phyloP scores from a whole-genome alignment of 2,888 invertebrate species.

The Hoplodrina blanda region DNA sequence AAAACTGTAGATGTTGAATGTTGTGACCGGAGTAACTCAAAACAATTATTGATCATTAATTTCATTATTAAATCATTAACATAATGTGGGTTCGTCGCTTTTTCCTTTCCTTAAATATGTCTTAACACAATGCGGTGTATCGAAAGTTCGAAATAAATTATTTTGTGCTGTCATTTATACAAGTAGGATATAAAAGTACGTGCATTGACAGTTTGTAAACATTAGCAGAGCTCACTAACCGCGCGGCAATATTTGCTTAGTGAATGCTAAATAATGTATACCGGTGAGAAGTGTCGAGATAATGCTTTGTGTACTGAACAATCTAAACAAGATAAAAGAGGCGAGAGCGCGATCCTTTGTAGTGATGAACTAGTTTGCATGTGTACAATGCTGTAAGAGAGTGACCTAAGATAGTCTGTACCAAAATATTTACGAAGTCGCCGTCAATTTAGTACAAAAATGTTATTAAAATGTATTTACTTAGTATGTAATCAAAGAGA shows the following conservation, averaged over 20 bases:
- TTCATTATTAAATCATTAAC: not conserved
- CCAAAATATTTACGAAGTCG: not conserved
- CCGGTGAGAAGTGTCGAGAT: conserved; percentile 3
- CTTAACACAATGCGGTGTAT: not conserved
- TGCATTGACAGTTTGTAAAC: conserved; percentile 16
- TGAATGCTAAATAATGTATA: conserved; percentile 17
- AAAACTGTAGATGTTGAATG: too few species aligned
- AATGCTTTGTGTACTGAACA: conserved; percentile 19
- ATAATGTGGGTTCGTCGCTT: not conserved
- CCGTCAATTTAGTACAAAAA: not conserved
- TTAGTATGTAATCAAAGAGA: too few species aligned
- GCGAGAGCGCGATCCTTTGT: conserved; percentile 4
- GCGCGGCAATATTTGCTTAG: conserved; percentile 29
- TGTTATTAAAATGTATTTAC: too few species aligned
- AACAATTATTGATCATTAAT: too few species aligned
- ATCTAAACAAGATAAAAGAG: conserved; percentile 39
- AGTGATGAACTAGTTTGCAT: not conserved
- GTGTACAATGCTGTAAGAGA: not conserved
- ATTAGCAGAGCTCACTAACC: conserved; percentile 32
- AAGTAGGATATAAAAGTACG: not conserved
- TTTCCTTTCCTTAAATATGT: not conserved
- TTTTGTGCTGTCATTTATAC: not conserved
- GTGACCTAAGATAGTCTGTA: not conserved
- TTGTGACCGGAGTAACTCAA: too few species aligned
- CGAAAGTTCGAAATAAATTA: not conserved